Conservation (phyloP, 2,888 invertebrate genomes). For the Parnassius smintheus region DNA sequence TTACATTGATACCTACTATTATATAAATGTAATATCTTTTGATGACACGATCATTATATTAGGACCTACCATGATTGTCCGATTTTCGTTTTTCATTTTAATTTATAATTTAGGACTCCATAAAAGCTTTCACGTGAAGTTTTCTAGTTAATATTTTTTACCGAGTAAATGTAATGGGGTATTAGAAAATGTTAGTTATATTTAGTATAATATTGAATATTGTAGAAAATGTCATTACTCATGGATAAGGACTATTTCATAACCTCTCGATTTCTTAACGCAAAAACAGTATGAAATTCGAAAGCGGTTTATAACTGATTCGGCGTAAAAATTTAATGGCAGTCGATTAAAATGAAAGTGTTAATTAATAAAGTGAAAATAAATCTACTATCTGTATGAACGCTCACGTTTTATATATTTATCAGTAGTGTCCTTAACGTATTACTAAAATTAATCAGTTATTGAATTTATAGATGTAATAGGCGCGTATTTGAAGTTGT, state of each 20-base stretch:
- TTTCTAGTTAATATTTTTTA: constrained; percentile 44
- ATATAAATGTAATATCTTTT: constrained; percentile 26
- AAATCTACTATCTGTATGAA: constrained; percentile 70
- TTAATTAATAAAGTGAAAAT: constrained; percentile 49
- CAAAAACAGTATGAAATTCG: constrained; percentile 23
- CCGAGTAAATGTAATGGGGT: constrained; percentile 50
- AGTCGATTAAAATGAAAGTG: constrained; percentile 35
- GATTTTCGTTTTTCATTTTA: constrained; percentile 3
- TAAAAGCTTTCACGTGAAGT: constrained; percentile 29
- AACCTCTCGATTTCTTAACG: constrained; percentile 16
- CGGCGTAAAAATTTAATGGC: constrained; percentile 31
- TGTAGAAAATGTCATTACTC: constrained; percentile 30
- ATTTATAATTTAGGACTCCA: constrained; percentile 7
- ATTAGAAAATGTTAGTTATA: constrained; percentile 47
- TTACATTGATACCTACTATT: constrained; percentile 26
- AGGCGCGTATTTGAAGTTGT: constrained; percentile 62
- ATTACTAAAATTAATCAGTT: constrained; percentile 55
- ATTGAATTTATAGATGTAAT: constrained; percentile 77
- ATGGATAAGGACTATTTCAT: constrained; percentile 16
- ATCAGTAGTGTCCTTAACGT: constrained; percentile 67
- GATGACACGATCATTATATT: constrained; percentile 21
- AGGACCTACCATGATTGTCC: constrained; percentile 7
- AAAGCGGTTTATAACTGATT: constrained; percentile 23
- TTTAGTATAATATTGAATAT: constrained; percentile 37
- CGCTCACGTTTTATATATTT: constrained; percentile 76